A percentile compares a stretch with the other conserved stretches of the same genome.
phyloP scores from a whole-genome alignment of 2,113 vertebrate species.

The Atractosteus spatula region DNA sequence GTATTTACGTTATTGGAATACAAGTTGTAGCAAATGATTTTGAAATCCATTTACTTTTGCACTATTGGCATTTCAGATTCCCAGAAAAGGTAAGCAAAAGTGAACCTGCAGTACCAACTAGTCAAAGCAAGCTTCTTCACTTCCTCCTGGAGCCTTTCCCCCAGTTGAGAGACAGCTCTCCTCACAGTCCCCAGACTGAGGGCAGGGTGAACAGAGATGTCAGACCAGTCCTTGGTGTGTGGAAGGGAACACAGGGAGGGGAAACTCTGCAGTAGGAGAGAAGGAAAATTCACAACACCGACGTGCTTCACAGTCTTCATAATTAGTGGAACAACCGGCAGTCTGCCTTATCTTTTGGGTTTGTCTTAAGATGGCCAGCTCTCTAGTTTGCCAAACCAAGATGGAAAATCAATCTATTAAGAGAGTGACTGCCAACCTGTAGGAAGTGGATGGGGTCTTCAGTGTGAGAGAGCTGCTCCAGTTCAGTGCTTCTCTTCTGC shows the following conservation, averaged over 20 bases:
- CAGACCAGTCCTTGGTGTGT: background rate
- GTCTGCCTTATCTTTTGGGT: too few relatives aligned
- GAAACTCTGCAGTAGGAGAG: background rate
- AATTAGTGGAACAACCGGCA: background rate
- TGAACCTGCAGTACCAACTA: background rate
- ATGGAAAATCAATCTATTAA: too few relatives aligned
- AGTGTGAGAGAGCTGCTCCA: slow-evolving; percentile 43
- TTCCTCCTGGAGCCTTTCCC: background rate
- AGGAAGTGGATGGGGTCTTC: slow-evolving; percentile 71
- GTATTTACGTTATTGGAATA: background rate
- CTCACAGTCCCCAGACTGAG: background rate
- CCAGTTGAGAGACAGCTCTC: background rate
- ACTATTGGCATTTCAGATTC: too few relatives aligned
- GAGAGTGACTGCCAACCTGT: slow-evolving; percentile 41
- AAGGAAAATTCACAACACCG: background rate
- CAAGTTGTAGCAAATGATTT: background rate
- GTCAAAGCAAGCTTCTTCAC: background rate
- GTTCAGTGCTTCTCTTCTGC: slow-evolving; percentile 1
- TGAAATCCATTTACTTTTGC: too few relatives aligned
- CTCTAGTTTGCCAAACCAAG: background rate
- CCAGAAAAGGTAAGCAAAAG: too few relatives aligned
- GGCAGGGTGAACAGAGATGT: background rate
- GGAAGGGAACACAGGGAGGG: background rate
- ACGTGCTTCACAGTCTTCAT: background rate
- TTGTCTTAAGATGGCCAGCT: too few relatives aligned